phyloP scores from a whole-genome alignment of 2,888 invertebrate genomes.

The Ormyrus labotus region DNA sequence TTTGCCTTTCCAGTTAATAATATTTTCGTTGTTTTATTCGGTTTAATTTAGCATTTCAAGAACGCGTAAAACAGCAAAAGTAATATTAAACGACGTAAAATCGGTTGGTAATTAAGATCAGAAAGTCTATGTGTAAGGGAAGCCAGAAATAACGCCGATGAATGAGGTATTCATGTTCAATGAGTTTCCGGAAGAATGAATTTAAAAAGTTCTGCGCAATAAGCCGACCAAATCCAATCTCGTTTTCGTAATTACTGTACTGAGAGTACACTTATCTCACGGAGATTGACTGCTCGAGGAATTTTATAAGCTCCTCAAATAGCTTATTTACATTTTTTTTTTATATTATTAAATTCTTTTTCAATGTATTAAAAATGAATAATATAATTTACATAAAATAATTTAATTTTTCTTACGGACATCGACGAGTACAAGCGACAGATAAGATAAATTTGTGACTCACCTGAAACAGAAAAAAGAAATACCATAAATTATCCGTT shows the following conservation, averaged over 20 bases:
- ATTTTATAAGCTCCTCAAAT: too few species aligned
- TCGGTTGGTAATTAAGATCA: neutral
- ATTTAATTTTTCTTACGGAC: too few species aligned
- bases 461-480: too few species aligned
- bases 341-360: too few species aligned
- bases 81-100: slow-evolving; percentile 9
- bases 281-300: too few species aligned
- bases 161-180: slow-evolving; percentile 10
- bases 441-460: too few species aligned
- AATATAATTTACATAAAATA: too few species aligned
- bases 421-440: too few species aligned
- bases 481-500: too few species aligned
- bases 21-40: slow-evolving; percentile 3
- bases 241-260: neutral
- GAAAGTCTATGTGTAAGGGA: neutral
- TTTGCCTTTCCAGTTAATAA: neutral
- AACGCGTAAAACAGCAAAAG: slow-evolving; percentile 10
- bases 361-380: too few species aligned
- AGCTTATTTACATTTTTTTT: too few species aligned
- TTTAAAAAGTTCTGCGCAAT: slow-evolving; percentile 22
- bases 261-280: too few species aligned
- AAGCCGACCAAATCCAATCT: neutral
- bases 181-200: slow-evolving; percentile 34
- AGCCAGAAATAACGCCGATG: slow-evolving; percentile 23
- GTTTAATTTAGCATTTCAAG: neutral